phyloP scores from a whole-genome alignment of 2,888 invertebrate genomes.

The Pyrocoelia pectoralis region DNA sequence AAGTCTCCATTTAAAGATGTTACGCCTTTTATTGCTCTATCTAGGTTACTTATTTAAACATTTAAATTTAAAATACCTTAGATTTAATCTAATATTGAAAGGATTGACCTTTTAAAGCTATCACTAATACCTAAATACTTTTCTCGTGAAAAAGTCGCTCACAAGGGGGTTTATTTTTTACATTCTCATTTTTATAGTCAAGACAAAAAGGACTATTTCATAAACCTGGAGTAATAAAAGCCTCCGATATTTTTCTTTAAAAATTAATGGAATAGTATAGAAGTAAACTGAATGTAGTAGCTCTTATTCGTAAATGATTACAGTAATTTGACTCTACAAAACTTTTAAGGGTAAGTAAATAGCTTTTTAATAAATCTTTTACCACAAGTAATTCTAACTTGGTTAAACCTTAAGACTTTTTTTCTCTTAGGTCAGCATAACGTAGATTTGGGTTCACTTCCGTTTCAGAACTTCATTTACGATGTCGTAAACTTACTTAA shows the following conservation, averaged over 20 bases:
- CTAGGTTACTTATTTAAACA: slow-evolving; percentile 26
- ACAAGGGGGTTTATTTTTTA: too few relatives aligned
- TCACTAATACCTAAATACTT: not conserved
- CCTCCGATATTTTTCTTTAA: too few relatives aligned
- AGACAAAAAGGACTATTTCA: too few relatives aligned
- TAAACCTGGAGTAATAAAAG: too few relatives aligned
- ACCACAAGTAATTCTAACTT: not conserved
- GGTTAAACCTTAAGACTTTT: not conserved
- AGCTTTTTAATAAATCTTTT: slow-evolving; percentile 1
- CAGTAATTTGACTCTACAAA: not conserved
- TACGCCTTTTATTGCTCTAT: slow-evolving; percentile 27
- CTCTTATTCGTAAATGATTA: not conserved
- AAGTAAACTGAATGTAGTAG: not conserved
- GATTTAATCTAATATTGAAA: slow-evolving; percentile 25
- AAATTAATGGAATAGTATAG: too few relatives aligned
- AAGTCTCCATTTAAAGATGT: not conserved
- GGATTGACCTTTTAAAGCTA: not conserved
- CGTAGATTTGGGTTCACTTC: slow-evolving; percentile 27
- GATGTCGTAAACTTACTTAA: slow-evolving; percentile 28
- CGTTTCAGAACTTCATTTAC: slow-evolving; percentile 32
- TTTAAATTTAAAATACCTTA: slow-evolving; percentile 33
- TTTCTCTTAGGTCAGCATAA: slow-evolving; percentile 25
- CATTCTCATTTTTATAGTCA: too few relatives aligned
- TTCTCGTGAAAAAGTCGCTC: not conserved
- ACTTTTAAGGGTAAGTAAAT: not conserved